Evolutionary conservation across 1,140 invertebrate genomes (phyloP).

Genomic region (Trichogramma pretiosum): DNA sequence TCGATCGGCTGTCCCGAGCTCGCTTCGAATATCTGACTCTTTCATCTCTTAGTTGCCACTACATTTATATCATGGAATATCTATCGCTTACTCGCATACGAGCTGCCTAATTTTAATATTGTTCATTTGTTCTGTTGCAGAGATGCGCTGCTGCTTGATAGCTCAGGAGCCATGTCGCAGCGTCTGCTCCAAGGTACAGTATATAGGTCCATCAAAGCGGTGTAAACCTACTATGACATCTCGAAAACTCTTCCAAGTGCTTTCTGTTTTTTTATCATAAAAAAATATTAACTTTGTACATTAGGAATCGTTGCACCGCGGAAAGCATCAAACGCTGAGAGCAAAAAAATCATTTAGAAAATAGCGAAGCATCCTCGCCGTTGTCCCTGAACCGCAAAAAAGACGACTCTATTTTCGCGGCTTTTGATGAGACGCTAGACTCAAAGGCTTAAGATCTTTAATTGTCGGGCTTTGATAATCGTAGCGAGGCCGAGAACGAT

Average conservation of each 20-base stretch:
- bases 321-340: not conserved
- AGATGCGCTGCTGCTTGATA: conserved; percentile 33
- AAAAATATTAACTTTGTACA: not conserved
- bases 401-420: conserved; percentile 25
- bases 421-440: conserved; percentile 30
- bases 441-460: too few species aligned
- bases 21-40: too few species aligned
- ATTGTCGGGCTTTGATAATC: too few species aligned
- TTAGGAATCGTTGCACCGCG: not conserved
- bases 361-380: not conserved
- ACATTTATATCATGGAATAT: not conserved
- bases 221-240: too few species aligned
- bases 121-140: conserved; percentile 28
- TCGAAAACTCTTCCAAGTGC: not conserved
- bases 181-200: conserved; percentile 34
- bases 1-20: too few species aligned
- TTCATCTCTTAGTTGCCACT: not conserved
- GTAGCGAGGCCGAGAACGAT: too few species aligned
- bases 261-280: not conserved
- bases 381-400: not conserved
- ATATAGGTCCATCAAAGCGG: not conserved
- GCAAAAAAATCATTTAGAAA: not conserved
- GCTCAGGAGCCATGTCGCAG: conserved; percentile 33
- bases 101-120: not conserved
- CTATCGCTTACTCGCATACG: not conserved